Conservation (phyloP, 2,888 invertebrate genomes). For the Lasioglossum oenotherae region DNA sequence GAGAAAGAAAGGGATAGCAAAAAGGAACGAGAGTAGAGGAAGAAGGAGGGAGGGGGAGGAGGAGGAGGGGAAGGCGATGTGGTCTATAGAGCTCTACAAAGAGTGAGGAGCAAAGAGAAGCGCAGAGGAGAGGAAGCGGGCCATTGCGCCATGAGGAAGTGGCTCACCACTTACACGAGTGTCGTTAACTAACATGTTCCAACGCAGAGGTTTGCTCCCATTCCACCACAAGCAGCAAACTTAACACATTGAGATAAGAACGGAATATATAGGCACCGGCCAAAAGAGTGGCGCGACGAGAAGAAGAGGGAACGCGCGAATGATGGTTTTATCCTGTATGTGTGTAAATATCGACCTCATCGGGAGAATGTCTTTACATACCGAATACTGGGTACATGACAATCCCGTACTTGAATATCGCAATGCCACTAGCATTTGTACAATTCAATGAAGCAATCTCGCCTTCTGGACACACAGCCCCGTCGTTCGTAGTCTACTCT, state of each 20-base stretch:
- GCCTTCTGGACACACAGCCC: neutral
- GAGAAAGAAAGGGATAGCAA: constrained; percentile 29
- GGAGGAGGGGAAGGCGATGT: constrained; percentile 38
- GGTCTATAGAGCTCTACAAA: constrained; percentile 43
- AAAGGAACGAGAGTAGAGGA: constrained; percentile 35
- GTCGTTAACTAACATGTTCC: constrained; percentile 68
- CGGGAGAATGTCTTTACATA: constrained; percentile 28
- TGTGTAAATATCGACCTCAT: constrained; percentile 20
- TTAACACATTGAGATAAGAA: constrained; percentile 64
- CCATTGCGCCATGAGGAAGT: constrained; percentile 82
- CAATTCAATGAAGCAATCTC: neutral
- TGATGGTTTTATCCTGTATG: constrained; percentile 51
- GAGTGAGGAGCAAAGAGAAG: constrained; percentile 49
- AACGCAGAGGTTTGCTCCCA: constrained; percentile 50
- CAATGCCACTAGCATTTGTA: constrained; percentile 39
- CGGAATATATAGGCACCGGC: constrained; percentile 49
- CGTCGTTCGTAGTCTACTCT: neutral
- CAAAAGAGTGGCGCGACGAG: constrained; percentile 36
- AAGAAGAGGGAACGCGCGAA: constrained; percentile 39
- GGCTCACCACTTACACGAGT: constrained; percentile 75
- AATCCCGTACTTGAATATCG: constrained; percentile 29
- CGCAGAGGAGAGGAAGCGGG: constrained; percentile 77
- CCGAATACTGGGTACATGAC: constrained; percentile 39
- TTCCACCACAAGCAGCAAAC: constrained; percentile 56
- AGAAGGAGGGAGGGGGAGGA: constrained; percentile 12